A percentile compares a stretch with the other conserved stretches of the same genome.
These are phyloP conservation scores for Lottia gigantea DNA, from an alignment of 2,888 invertebrate species.

Conservation along the genomic window DNA sequence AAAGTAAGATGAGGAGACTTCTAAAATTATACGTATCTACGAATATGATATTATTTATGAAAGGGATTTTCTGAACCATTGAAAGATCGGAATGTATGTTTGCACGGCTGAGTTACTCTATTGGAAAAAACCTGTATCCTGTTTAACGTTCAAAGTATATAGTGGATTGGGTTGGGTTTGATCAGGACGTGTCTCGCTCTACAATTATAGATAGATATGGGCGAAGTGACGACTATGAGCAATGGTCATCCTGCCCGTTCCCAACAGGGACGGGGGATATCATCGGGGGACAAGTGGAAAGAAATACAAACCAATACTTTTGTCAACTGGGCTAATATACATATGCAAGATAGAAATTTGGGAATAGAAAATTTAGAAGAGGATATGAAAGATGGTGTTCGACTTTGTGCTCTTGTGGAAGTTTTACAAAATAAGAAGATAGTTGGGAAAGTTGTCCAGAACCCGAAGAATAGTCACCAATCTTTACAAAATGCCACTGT, in stretches of 20 bases:
- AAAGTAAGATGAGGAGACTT: too few relatives aligned
- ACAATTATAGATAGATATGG: too few relatives aligned
- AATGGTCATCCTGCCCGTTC: slow-evolving; percentile 76
- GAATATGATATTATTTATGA: too few relatives aligned
- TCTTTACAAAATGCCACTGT: slow-evolving; percentile 95
- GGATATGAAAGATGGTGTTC: slow-evolving; percentile 92
- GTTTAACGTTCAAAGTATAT: too few relatives aligned
- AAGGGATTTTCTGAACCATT: too few relatives aligned
- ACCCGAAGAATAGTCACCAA: slow-evolving; percentile 95
- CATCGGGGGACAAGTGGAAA: slow-evolving; percentile 96
- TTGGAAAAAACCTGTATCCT: too few relatives aligned
- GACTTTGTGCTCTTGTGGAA: slow-evolving; percentile 90
- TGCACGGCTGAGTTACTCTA: too few relatives aligned
- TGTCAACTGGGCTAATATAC: slow-evolving; percentile 96
- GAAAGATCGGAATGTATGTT: too few relatives aligned
- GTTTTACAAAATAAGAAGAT: slow-evolving; percentile 80
- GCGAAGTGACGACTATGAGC: slow-evolving; percentile 22
- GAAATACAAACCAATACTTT: slow-evolving; percentile 78
- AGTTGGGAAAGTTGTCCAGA: slow-evolving; percentile 73
- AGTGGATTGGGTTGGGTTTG: too few relatives aligned
- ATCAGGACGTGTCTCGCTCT: too few relatives aligned
- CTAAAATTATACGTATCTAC: too few relatives aligned
- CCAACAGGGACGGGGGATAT: slow-evolving; percentile 93
- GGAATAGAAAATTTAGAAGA: slow-evolving; percentile 86
- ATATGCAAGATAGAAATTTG: slow-evolving; percentile 59